Evolutionary conservation across 2,888 invertebrate genomes (phyloP), one percentile per base, ranked within the genome.

Genomic region (Strigamia crassipes): DNA sequence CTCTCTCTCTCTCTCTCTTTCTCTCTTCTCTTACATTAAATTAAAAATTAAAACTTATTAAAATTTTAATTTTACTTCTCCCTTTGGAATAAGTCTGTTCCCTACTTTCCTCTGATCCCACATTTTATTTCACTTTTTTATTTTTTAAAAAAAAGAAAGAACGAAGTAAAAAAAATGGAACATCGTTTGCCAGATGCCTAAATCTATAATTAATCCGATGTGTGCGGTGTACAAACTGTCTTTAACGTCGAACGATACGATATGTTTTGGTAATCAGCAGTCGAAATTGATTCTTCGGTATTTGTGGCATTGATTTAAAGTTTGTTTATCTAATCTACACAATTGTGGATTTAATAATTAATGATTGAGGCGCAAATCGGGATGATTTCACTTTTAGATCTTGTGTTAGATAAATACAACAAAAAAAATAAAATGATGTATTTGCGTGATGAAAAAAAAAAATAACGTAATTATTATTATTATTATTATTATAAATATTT

Each of bases 21-120:
- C n/a, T 73, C n/a, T 13, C 31, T 31, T 73, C n/a, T 73, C n/a
- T 12, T 73, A 27, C 73, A 73, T 73, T 73, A 73, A 73, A 73
- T 73, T 73, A 73, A 73, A 73, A 73, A 73, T 73, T 73, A 73
- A 56, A 73, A 27, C 73, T 73, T 73, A 73, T 73, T 73, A 73
- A 73, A 73, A 73, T 31, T 73, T 73, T 73, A 73, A 73, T 73
- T 73, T 73, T 73, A 73, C 31, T 73, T 73, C 31, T 73, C 31
- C 73, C 31, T 73, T 73, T 73, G 73, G 73, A 73, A 73, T 27
- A 31, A 4, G 51, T 13, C 12, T 13, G 27, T 13, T 73, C 73
- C 61, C 18, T 46, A 46, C 46, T 46, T 46, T 46, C n/a, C 0
- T n/a, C 8, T 18, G 56, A 56, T 56, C 56, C 21, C 18, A 56